Evolutionary conservation across 2,888 invertebrate species (phyloP), one percentile per base, ranked within the genome.

Genomic region (Melangyna quadrimaculata): DNA sequence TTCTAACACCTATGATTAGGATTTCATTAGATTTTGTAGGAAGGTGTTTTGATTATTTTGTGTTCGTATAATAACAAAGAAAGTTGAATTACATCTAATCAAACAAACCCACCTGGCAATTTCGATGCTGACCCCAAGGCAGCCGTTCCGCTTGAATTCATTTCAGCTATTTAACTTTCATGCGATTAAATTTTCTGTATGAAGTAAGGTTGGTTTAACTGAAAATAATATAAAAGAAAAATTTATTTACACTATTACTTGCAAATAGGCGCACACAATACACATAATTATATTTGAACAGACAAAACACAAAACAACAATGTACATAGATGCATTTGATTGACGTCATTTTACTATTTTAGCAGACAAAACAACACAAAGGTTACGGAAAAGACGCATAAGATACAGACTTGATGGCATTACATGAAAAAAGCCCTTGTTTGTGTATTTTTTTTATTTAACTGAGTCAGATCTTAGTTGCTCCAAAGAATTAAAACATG

Each of bases 71-170:
- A 17, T 24, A 57, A 57, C 32, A 65, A 53, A 69, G 40, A 17
- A 69, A 65, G 37, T 51, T 24, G 55, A 27, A 37, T 40, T 48
- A 24, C 37, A 14, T 55, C 2, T 14, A 19, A 14, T 57, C 69
- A 69, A 87, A 78, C 69, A 69, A 87, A 78, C 82, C 82, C 59
- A 87, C 87, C 87, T 78, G 87, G 87, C 71, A 87, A 53, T 87
- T 78, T 78, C 32, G 87, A 48, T 53, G 82, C 55, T 74, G 73
- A 61, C 78, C 73, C 81, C 65, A 71, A 67, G 55, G 22, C 74
- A 59, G 70, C 63, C 53, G 86, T 74, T 78, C 81, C 73, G 69
- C 59, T 73, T 73, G 77, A 45, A 73, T 86, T 73, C 86, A 86
- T 86, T 59, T 29, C 14, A 40, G 32, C 24, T 48, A 29, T 12